Evolutionary conservation across 2,797 vertebrate species (phyloP).

Genomic region (Garrulus glandarius): DNA sequence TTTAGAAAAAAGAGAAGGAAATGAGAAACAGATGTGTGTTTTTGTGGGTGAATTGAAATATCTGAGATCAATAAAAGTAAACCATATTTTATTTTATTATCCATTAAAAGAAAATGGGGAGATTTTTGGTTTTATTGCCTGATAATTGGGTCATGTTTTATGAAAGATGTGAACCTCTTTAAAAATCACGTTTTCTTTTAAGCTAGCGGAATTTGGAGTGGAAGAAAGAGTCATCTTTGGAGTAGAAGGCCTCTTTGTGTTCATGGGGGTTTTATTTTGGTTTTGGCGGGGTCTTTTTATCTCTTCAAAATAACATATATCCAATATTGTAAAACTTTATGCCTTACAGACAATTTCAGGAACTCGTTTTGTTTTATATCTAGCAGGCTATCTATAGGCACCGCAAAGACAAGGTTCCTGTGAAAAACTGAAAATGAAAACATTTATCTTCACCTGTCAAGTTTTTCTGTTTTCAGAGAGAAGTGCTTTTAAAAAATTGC

Average conservation of each 20-base stretch:
- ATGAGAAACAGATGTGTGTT: background rate
- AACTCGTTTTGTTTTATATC: background rate
- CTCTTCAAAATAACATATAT: background rate
- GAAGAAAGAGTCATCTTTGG: accelerated
- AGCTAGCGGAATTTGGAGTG: background rate
- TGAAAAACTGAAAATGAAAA: background rate
- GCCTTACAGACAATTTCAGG: background rate
- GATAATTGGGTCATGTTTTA: background rate
- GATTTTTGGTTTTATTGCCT: background rate
- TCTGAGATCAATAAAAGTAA: background rate
- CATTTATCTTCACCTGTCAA: background rate
- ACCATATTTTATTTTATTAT: background rate
- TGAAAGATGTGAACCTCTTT: background rate
- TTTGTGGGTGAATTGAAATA: background rate
- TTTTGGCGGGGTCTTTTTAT: background rate
- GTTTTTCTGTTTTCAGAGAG: background rate
- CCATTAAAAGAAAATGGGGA: background rate
- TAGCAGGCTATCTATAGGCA: background rate
- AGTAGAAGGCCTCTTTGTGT: background rate
- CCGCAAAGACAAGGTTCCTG: background rate
- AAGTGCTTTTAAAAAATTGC: background rate
- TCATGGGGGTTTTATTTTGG: background rate
- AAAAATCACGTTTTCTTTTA: background rate
- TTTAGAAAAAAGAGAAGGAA: background rate
- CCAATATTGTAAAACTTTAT: background rate